Conservation (phyloP, 1,140 invertebrate species). For the Cardiocondyla obscurior region DNA sequence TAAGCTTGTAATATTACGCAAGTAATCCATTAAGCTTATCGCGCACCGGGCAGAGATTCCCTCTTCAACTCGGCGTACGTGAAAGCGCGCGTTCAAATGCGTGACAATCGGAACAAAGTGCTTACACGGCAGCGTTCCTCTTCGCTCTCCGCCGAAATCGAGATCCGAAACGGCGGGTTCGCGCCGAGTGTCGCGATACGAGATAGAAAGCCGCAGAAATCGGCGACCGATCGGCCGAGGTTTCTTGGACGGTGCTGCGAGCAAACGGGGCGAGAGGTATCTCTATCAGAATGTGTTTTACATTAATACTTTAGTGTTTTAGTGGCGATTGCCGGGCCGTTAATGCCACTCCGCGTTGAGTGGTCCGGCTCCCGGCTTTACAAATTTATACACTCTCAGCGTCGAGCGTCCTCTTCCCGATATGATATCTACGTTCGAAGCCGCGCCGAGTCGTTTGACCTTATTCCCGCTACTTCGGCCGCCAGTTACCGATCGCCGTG, state of each 20-base stretch:
- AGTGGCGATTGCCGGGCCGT: slow-evolving; percentile 81
- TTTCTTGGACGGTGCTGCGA: not conserved
- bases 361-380: slow-evolving; percentile 80
- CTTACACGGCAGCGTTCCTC: not conserved
- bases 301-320: slow-evolving; percentile 83
- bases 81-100: slow-evolving; percentile 5
- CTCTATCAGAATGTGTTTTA: slow-evolving; percentile 84
- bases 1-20: slow-evolving; percentile 8
- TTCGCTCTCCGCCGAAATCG: slow-evolving; percentile 4
- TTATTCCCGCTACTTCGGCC: slow-evolving; percentile 61
- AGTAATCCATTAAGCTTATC: slow-evolving; percentile 40
- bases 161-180: slow-evolving; percentile 9
- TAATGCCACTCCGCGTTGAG: slow-evolving; percentile 80
- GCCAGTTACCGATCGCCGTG: slow-evolving; percentile 35
- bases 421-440: slow-evolving; percentile 79
- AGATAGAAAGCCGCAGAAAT: slow-evolving; percentile 47
- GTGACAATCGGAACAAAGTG: slow-evolving; percentile 28
- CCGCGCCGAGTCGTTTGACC: slow-evolving; percentile 64
- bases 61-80: not conserved
- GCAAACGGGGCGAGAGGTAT: slow-evolving; percentile 73
- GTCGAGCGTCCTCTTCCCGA: slow-evolving; percentile 71
- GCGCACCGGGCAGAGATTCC: not conserved
- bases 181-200: slow-evolving; percentile 32
- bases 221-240: not conserved
- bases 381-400: slow-evolving; percentile 82